Evolutionary conservation across 1,140 invertebrate genomes (phyloP).

Genomic region (Magallana angulata): DNA sequence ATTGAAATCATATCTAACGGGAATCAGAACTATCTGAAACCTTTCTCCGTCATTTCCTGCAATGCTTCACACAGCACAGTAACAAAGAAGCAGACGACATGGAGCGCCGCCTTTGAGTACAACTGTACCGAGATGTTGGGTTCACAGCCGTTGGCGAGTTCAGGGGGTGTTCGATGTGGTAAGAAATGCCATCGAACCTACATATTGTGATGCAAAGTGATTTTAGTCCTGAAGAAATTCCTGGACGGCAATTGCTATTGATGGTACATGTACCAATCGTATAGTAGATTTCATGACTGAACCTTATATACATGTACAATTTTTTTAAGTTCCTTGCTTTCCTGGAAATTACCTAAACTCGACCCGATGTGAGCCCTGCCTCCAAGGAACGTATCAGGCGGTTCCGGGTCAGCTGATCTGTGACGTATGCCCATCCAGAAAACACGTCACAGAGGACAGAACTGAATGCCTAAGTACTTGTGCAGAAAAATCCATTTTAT

Average conservation of each 20-base stretch:
- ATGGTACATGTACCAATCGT: no score
- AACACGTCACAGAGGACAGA: slow-evolving; percentile 3
- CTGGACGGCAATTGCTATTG: no score
- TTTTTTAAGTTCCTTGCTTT: background rate
- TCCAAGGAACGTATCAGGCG: background rate
- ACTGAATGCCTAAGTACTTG: background rate
- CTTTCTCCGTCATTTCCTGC: background rate
- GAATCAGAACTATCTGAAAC: background rate
- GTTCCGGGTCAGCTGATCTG: background rate
- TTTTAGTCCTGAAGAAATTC: no score
- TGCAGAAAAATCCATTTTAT: background rate
- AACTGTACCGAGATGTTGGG: background rate
- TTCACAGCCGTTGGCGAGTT: background rate
- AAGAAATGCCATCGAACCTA: background rate
- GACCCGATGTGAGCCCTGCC: background rate
- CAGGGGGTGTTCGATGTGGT: background rate
- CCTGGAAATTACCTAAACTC: background rate
- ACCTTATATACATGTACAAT: background rate
- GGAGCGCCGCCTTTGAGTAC: background rate
- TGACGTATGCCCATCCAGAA: background rate
- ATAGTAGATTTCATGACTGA: no score
- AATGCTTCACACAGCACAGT: background rate
- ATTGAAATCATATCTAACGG: background rate
- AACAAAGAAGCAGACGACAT: background rate
- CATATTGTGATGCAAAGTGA: no score